These are phyloP conservation scores for Nibea coibor DNA, from an alignment of 2,113 vertebrate species.

Conservation along the genomic window DNA sequence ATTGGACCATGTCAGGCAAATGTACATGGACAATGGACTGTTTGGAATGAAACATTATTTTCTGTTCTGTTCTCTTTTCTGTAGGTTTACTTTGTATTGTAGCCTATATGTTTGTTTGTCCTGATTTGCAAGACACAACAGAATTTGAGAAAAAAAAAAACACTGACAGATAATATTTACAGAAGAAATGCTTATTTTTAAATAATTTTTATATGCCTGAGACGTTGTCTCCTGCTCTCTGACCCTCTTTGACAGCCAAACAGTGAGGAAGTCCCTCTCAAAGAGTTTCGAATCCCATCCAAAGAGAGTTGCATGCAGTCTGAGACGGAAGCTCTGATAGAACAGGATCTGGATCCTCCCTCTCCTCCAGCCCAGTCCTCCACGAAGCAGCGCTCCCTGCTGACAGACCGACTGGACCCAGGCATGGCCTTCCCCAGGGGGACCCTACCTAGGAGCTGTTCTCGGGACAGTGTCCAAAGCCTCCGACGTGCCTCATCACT, in stretches of 20 bases:
- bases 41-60: slow-evolving; percentile 16
- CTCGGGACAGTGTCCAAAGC: slow-evolving; percentile 83
- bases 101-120: not conserved
- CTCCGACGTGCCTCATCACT: slow-evolving; percentile 90
- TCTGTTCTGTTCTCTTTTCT: not conserved
- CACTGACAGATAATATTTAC: not conserved
- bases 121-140: not conserved
- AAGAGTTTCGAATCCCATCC: slow-evolving; percentile 85
- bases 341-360: slow-evolving; percentile 83
- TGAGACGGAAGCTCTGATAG: slow-evolving; percentile 89
- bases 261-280: slow-evolving; percentile 87
- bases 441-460: slow-evolving; percentile 77
- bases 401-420: slow-evolving; percentile 80
- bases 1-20: not conserved
- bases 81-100: not conserved
- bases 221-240: not conserved
- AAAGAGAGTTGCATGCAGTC: slow-evolving; percentile 87
- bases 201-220: not conserved
- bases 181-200: not conserved
- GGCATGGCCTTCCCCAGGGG: slow-evolving; percentile 73
- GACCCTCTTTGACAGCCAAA: slow-evolving; percentile 78
- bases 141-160: not conserved
- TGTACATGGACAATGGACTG: not conserved
- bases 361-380: slow-evolving; percentile 69
- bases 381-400: slow-evolving; percentile 72